Conservation (phyloP, 2,113 vertebrate genomes). For the Amphilophus citrinellus region DNA sequence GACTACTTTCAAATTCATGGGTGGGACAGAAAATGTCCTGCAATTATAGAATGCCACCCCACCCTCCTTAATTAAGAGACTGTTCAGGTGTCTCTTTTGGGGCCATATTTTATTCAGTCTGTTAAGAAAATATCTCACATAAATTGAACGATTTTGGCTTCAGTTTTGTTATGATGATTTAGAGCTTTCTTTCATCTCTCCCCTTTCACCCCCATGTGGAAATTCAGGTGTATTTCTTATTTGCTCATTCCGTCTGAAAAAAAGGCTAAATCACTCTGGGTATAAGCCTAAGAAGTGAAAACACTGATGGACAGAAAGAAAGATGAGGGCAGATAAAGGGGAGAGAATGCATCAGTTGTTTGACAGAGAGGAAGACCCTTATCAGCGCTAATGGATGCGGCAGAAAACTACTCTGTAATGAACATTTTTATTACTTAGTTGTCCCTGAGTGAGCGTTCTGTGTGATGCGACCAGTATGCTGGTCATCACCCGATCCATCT, state of each 20-base stretch:
- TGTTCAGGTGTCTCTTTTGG: background rate
- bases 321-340: background rate
- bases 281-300: background rate
- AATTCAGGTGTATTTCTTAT: background rate
- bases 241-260: background rate
- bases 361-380: conserved; percentile 36
- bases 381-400: conserved; percentile 35
- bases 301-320: background rate
- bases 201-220: background rate
- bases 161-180: background rate
- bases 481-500: conserved; percentile 9
- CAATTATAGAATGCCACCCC: background rate
- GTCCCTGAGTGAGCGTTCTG: background rate
- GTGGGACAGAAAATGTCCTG: background rate
- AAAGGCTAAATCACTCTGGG: background rate
- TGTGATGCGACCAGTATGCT: background rate
- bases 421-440: conserved; percentile 30
- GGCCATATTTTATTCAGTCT: background rate
- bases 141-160: background rate
- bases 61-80: too few species aligned
- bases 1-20: background rate
- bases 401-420: conserved; percentile 28
- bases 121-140: background rate
- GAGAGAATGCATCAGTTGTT: background rate
- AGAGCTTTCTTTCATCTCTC: background rate